phyloP scores from a whole-genome alignment of 2,113 vertebrate genomes.

The Ammodramus savannarum region DNA sequence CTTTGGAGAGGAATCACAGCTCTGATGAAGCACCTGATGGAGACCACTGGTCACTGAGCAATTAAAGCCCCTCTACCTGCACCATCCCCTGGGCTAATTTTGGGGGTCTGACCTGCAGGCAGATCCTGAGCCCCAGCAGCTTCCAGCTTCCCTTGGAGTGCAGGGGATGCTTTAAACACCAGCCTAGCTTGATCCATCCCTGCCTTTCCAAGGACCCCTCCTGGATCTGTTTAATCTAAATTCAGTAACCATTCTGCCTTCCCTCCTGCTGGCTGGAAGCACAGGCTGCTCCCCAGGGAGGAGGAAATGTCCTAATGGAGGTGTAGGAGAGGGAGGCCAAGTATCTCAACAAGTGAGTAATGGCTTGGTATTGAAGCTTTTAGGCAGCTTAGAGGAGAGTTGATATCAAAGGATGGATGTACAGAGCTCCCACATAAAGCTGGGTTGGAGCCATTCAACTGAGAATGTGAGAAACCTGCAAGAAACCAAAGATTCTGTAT shows the following conservation, averaged over 20 bases:
- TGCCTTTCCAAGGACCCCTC: neutral
- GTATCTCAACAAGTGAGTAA: neutral
- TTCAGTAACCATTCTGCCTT: neutral
- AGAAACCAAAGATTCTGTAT: neutral
- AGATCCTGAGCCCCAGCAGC: neutral
- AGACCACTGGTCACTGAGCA: neutral
- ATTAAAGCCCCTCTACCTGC: neutral
- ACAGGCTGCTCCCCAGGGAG: neutral
- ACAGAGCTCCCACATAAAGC: neutral
- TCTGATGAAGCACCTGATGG: neutral
- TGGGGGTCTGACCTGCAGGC: neutral
- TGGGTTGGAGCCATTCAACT: neutral
- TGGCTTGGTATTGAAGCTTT: neutral
- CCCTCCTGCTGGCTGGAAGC: neutral
- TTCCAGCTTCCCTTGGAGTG: neutral
- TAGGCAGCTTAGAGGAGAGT: neutral
- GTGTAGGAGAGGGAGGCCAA: neutral
- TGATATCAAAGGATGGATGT: neutral
- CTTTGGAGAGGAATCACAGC: neutral
- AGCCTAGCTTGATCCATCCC: neutral
- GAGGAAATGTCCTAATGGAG: neutral
- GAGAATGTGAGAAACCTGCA: neutral
- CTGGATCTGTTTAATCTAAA: accelerated
- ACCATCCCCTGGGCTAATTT: neutral
- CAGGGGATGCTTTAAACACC: neutral